Evolutionary conservation across 2,888 invertebrate species (phyloP).

Genomic region (Chrysotoxum bicinctum): DNA sequence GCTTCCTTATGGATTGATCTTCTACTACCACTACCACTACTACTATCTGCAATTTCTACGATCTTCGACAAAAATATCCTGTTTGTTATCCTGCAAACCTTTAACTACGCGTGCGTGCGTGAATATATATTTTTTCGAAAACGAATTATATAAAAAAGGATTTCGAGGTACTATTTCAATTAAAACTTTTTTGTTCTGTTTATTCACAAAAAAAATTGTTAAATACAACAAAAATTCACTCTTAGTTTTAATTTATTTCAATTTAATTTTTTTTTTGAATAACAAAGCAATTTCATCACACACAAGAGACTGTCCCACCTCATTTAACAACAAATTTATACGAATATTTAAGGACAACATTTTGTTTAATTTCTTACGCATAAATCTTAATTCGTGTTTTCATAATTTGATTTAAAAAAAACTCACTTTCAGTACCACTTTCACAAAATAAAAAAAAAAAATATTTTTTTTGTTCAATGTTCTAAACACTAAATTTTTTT

Average conservation of each 20-base stretch:
- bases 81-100: conserved; percentile 71
- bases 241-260: conserved; percentile 4
- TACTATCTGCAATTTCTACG: conserved; percentile 59
- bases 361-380: conserved; percentile 20
- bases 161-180: conserved; percentile 81
- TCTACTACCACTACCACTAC: conserved; percentile 74
- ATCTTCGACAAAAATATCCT: conserved; percentile 63
- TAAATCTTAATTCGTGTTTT: conserved; percentile 22
- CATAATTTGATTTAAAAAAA: conserved; percentile 31
- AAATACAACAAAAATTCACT: conserved; percentile 54
- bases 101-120: conserved; percentile 68
- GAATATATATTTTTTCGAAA: conserved; percentile 57
- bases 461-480: conserved; percentile 38
- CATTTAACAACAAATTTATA: conserved; percentile 54
- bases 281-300: conserved; percentile 58
- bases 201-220: conserved; percentile 73
- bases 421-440: conserved; percentile 64
- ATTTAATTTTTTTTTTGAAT: conserved; percentile 31
- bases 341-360: conserved; percentile 44
- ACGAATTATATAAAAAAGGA: conserved; percentile 77
- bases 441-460: conserved; percentile 36
- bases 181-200: conserved; percentile 76
- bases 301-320: conserved; percentile 63
- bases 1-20: conserved; percentile 78
- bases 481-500: conserved; percentile 42